Conservation (phyloP, 37 sponge, comb jelly and placozoan genomes). For the Bolinopsis microptera region DNA sequence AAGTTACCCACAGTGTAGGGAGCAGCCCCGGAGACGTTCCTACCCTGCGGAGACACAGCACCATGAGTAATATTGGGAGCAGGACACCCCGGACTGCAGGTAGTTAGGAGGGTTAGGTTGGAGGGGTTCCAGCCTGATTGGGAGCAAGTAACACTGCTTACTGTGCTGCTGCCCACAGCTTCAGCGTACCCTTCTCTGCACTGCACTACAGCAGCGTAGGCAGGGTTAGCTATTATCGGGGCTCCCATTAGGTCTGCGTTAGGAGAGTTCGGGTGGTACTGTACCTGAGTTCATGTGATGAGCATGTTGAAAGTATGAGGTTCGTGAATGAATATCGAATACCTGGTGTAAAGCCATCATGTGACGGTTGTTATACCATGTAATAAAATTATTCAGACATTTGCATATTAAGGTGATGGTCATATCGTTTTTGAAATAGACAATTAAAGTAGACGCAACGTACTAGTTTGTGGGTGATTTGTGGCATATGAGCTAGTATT, state of each 20-base stretch:
- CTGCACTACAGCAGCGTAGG: not conserved
- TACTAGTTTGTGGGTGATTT: too few species aligned
- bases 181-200: not conserved
- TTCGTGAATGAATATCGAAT: too few species aligned
- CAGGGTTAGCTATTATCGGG: not conserved
- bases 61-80: not conserved
- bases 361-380: too few species aligned
- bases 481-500: too few species aligned
- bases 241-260: constrained; percentile 3
- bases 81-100: not conserved
- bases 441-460: too few species aligned
- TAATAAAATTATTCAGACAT: too few species aligned
- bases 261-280: constrained; percentile 11
- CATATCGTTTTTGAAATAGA: too few species aligned
- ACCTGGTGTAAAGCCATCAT: too few species aligned
- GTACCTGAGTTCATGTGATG: too few species aligned
- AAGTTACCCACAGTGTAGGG: not conserved
- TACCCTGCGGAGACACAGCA: not conserved
- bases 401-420: too few species aligned
- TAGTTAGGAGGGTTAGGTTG: not conserved
- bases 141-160: not conserved
- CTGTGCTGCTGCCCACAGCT: constrained; percentile 1
- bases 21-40: not conserved
- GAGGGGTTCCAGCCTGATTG: not conserved
- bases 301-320: too few species aligned